phyloP scores from a whole-genome alignment of 2,888 invertebrate species.

The Drosophila nr. fundita region DNA sequence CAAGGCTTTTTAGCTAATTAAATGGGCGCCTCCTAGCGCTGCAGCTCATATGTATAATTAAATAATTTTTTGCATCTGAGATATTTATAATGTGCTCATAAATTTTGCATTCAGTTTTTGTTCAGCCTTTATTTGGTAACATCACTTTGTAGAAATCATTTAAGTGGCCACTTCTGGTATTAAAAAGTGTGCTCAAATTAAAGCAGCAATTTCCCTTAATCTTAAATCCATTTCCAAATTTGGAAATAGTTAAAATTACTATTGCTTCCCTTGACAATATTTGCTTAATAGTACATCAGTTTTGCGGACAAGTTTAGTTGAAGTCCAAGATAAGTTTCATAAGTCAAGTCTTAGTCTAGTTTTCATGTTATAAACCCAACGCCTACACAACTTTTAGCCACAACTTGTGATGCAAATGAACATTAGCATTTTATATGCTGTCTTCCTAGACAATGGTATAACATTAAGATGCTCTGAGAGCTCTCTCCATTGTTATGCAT shows the following conservation, averaged over 20 bases:
- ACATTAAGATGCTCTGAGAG: slow-evolving; percentile 52
- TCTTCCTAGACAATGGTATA: slow-evolving; percentile 61
- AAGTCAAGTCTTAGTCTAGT: slow-evolving; percentile 37
- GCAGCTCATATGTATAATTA: slow-evolving; percentile 27
- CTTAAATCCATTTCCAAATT: not conserved
- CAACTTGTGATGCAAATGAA: slow-evolving; percentile 67
- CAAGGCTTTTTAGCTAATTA: slow-evolving; percentile 68
- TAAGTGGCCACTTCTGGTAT: not conserved
- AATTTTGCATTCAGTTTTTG: slow-evolving; percentile 17
- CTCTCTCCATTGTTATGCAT: slow-evolving; percentile 64
- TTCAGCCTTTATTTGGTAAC: not conserved
- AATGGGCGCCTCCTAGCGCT: slow-evolving; percentile 41
- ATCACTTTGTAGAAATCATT: not conserved
- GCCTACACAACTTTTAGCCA: slow-evolving; percentile 50
- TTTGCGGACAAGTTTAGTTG: not conserved
- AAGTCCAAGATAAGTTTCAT: not conserved
- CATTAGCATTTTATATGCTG: slow-evolving; percentile 64
- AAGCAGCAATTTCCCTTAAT: not conserved
- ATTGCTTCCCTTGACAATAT: not conserved
- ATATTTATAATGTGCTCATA: slow-evolving; percentile 23
- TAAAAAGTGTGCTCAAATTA: not conserved
- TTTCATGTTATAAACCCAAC: slow-evolving; percentile 38
- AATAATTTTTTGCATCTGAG: slow-evolving; percentile 16
- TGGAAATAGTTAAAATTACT: not conserved
- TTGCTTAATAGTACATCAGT: not conserved